Evolutionary conservation across 2,113 vertebrate genomes (phyloP).

Genomic region (Daphoenositta chrysoptera): DNA sequence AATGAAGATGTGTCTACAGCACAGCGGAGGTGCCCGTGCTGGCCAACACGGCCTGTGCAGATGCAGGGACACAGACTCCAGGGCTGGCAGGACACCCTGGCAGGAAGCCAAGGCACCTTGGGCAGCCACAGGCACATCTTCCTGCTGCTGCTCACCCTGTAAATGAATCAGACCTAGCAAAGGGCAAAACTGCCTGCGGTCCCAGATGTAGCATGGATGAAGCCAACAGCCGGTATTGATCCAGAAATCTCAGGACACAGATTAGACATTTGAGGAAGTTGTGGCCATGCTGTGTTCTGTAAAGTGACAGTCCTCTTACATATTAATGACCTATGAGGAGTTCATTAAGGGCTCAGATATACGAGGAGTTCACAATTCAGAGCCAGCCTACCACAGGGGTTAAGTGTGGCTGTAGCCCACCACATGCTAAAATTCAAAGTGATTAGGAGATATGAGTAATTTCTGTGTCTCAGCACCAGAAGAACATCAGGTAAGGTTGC

Average conservation of each 20-base stretch:
- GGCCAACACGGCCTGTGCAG: neutral
- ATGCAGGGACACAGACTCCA: neutral
- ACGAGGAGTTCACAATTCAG: accelerated
- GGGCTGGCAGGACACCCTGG: neutral
- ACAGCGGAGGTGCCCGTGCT: neutral
- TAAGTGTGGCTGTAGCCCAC: neutral
- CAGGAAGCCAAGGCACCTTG: neutral
- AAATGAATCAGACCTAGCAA: neutral
- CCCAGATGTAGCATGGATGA: neutral
- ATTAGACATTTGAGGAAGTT: neutral
- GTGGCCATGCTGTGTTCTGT: neutral
- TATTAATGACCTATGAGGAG: neutral
- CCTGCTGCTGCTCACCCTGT: neutral
- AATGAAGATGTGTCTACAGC: neutral
- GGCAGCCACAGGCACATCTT: neutral
- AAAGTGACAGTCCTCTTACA: neutral
- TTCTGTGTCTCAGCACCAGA: neutral
- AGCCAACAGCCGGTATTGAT: neutral
- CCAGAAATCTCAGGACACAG: neutral
- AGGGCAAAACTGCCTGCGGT: neutral
- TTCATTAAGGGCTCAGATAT: neutral
- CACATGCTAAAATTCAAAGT: neutral
- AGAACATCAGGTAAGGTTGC: neutral
- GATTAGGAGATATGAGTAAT: neutral
- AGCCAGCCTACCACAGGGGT: no score